Evolutionary conservation across 2,888 invertebrate genomes (phyloP), one percentile per base, ranked within the genome.

Genomic region (Leucophora obtusa): DNA sequence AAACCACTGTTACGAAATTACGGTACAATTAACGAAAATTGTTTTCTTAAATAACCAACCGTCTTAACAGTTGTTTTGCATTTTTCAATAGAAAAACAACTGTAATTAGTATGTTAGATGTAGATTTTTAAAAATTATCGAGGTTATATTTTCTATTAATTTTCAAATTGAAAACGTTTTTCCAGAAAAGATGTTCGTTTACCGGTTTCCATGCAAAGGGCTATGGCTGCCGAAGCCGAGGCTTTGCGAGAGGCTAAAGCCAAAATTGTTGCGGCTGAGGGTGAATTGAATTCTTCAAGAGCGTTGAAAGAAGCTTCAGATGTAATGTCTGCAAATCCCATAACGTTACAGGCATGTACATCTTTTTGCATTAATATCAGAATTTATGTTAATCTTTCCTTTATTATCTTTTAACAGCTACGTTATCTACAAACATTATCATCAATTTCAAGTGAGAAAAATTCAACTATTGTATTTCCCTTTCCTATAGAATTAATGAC

Each of bases 171-270:
- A n/a, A n/a, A n/a, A n/a, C n/a, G n/a, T 24, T 15, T 43, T 76
- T 69, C 0, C 18, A 88, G 87, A 0, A 87, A 87, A 76, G 85
- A 88, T 35, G 86, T 88, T 7, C 83, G 78, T 17, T 71, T 88
- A 6, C 87, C 87, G 0, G 18, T 63, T 0, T 80, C 79, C 0
- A 65, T 87, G 47, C 86, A 87, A 56, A 80, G 86, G 14, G 83
- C 87, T 0, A 80, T 88, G 85, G 88, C 87, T 11, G 85, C 85
- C n/a, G 87, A 88, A 79, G 87, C 87, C 0, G 88, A 88, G 60
- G 87, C 87, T 0, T 33, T 82, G 0, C 83, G 87, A 8, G 86
- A 87, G 28, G 87, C 87, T 15, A 84, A 87, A 33, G 87, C 87
- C 0, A 88, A 88, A 75, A 81, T 88, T 14, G 87, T 86, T 7